These are phyloP conservation scores for Hydropsyche betteni DNA, from an alignment of 2,888 invertebrate species.

Conservation along the genomic window DNA sequence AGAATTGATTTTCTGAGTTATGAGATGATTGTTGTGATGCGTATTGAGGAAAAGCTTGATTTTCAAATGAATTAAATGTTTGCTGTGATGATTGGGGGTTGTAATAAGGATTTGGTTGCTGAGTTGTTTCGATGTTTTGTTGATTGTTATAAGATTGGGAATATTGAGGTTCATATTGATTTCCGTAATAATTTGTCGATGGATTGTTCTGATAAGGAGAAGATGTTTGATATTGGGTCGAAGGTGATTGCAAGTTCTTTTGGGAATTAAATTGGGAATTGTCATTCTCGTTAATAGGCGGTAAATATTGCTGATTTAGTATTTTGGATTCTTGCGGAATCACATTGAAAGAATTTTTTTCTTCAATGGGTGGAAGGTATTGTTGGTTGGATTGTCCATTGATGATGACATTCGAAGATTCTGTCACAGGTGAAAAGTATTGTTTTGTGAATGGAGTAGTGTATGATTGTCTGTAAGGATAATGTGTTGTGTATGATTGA, in stretches of 20 bases:
- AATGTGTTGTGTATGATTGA: background rate
- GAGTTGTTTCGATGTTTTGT: background rate
- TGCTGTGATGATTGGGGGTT: background rate
- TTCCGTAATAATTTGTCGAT: background rate
- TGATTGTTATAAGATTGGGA: background rate
- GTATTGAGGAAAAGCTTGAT: no score
- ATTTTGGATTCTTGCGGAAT: conserved; percentile 9
- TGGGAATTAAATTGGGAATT: background rate
- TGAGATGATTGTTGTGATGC: no score
- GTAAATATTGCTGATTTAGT: conserved; percentile 18
- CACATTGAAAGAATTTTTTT: conserved; percentile 10
- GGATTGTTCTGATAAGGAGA: background rate
- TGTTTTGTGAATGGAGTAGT: background rate
- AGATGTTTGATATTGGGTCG: conserved; percentile 20
- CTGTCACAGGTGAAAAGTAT: background rate
- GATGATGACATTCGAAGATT: background rate
- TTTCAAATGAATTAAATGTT: no score
- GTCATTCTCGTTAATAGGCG: background rate
- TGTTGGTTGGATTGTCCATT: background rate
- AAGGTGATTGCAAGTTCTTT: background rate
- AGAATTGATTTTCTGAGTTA: conserved; percentile 25
- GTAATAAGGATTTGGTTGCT: background rate
- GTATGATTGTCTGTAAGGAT: background rate
- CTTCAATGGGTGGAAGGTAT: conserved; percentile 21
- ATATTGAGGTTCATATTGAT: conserved; percentile 2